Conservation (phyloP, 2,888 invertebrate genomes). For the Auanema freiburgensis region DNA sequence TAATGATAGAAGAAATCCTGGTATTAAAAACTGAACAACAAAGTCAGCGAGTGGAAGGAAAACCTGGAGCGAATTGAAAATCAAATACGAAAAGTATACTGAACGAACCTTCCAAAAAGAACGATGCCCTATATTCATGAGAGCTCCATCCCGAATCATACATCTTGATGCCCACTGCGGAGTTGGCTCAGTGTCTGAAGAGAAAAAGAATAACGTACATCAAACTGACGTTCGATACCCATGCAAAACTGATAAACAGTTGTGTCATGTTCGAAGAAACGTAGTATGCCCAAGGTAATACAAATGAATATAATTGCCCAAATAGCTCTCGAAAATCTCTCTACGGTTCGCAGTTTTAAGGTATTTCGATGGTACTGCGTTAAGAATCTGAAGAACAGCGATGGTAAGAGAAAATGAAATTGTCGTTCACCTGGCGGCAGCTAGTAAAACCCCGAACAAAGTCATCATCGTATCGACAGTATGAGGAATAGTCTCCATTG, state of each 20-base stretch:
- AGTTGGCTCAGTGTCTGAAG: constrained; percentile 61
- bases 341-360: constrained; percentile 59
- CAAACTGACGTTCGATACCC: constrained; percentile 33
- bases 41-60: constrained; percentile 60
- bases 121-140: constrained; percentile 55
- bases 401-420: neutral
- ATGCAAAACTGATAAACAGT: constrained; percentile 62
- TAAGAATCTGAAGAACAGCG: constrained; percentile 46
- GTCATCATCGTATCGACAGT: constrained; percentile 63
- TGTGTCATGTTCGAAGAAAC: constrained; percentile 62
- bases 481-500: constrained; percentile 61
- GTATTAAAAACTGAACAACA: constrained; percentile 61
- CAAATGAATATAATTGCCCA: constrained; percentile 62
- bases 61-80: constrained; percentile 30
- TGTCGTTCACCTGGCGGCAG: constrained; percentile 49
- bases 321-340: constrained; percentile 61
- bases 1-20: constrained; percentile 56
- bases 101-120: constrained; percentile 59
- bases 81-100: neutral
- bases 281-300: constrained; percentile 51
- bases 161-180: constrained; percentile 61
- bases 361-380: constrained; percentile 63
- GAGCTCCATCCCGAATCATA: constrained; percentile 60
- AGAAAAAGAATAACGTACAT: constrained; percentile 10
- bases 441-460: constrained; percentile 56